Percentiles rank a stretch among this genome's conserved stretches.
Conservation (phyloP, 2,797 vertebrate species). For the Siniperca undulata region DNA sequence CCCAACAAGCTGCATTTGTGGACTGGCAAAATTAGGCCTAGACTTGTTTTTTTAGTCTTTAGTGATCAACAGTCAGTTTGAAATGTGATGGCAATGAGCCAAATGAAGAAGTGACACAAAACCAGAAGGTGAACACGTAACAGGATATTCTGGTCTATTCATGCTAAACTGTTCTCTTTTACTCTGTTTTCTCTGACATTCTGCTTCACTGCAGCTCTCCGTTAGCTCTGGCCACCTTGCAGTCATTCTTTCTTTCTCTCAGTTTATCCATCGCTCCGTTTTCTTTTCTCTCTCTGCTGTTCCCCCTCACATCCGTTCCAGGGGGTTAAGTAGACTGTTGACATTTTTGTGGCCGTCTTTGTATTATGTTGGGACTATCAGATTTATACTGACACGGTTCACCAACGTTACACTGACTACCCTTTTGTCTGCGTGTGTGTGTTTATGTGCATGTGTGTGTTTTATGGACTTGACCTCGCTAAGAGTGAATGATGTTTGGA, state of each 20-base stretch:
- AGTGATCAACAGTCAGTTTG: neutral
- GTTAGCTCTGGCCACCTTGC: constrained; percentile 61
- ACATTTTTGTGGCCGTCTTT: constrained; percentile 77
- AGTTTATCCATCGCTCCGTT: constrained; percentile 54
- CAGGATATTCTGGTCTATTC: neutral
- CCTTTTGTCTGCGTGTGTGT: constrained; percentile 67
- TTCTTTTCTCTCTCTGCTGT: constrained; percentile 42
- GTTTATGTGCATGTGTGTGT: constrained; percentile 53
- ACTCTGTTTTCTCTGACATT: constrained; percentile 1
- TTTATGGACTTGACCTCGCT: constrained; percentile 73
- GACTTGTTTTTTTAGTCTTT: neutral
- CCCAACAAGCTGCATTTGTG: neutral
- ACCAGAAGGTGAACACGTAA: neutral
- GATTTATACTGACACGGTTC: constrained; percentile 77
- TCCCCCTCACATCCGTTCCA: constrained; percentile 69
- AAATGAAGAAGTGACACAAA: neutral
- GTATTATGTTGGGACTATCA: constrained; percentile 76
- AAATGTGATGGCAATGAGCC: neutral
- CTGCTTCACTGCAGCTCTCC: constrained; percentile 25
- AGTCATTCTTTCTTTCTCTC: constrained; percentile 42
- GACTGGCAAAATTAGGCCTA: neutral
- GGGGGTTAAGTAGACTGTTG: constrained; percentile 79
- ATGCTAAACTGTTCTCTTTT: neutral
- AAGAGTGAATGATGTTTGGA: constrained; percentile 71
- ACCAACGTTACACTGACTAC: constrained; percentile 68